Evolutionary conservation across 2,888 invertebrate genomes (phyloP), one percentile per base, ranked within the genome.

Genomic region (Euzophera pinguis): DNA sequence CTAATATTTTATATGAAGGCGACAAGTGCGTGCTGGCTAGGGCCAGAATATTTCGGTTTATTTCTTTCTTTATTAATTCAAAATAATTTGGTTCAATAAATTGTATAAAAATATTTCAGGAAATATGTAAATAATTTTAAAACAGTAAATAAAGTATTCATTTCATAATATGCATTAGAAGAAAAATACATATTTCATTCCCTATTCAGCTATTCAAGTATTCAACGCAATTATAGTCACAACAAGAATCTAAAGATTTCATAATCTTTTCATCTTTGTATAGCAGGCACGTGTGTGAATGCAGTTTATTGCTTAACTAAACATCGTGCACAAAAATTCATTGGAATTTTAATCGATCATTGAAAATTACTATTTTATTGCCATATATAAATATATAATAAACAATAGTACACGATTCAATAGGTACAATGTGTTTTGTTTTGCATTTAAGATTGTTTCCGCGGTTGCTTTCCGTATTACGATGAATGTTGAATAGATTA

Each of bases 401-500:
- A 32, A 22, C 9, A 49, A 38, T 1, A 27, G 37, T 35, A 27
- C 13, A 39, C 13, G 14, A 38, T 8, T 47, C 9, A 27, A 49
- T 14, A 38, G n/a, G n/a, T 27, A 38, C 37, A 39, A 29, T 9
- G 5, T 38, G 47, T 47, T 62, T 60, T 58, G 10, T 45, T 45
- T 32, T 45, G 27, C 13, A 61, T 53, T 60, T 59, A 62, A 58
- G 63, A 65, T 39, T 53, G 61, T 68, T 77, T 76, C 75, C 74
- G 72, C 58, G 57, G 60, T 55, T 62, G 58, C 63, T 75, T 80
- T 77, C 75, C 71, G 76, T 70, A 75, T 73, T 65, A 66, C 69
- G 61, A 64, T 59, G 13, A 10, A 14, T 56, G 72, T 57, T 61
- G 55, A 62, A 78, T 75, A 71, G 71, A 75, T 80, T 76, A 73